Base-by-base conservation (phyloP, 2,888 invertebrate species). In the Neoaliturus tenellus region DNA sequence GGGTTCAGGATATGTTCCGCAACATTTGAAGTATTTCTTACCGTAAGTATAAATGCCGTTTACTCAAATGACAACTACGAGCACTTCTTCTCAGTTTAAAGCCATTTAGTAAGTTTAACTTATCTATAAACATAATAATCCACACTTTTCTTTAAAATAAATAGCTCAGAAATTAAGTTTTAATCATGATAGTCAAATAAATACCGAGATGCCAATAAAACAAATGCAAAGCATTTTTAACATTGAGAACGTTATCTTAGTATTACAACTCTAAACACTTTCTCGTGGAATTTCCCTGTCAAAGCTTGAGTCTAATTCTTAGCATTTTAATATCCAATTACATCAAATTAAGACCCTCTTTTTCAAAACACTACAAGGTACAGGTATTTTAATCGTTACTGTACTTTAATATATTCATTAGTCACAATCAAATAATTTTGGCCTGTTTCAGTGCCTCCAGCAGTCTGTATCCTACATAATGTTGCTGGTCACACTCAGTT, bases 401-500 rank as follows among this genome's bases (percentile, higher is more conserved):
- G n/a, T 51, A 51, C 4, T n/a, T 23, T n/a, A n/a, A n/a, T n/a
- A n/a, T n/a, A n/a, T n/a, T n/a, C n/a, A n/a, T n/a, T n/a, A n/a
- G n/a, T 28, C 28, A 58, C 25, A 14, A 14, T 58, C 12, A 23
- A 23, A 31, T 33, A 33, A 17, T 67, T 28, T 17, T 33, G 6
- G 55, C 5, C 8, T 55, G 31, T 67, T 67, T 17, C 67, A 67
- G 67, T 67, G 67, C 31, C 2, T 67, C 1, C 67, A 67, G 14
- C 67, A 67, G 67, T 67, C 67, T 5, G 67, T 31, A 14, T 67
- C 67, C 17, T 67, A 67, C 31, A 12, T 67, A 17, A 31, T 67
- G 31, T 23, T 67, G 31, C 33, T 67, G 17, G 31, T 31, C 12
- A 67, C 67, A 17, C 67, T 67, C 17, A 31, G 31, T 6, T 6